Evolutionary conservation across 2,113 vertebrate species (phyloP).

Genomic region (Gadus macrocephalus): DNA sequence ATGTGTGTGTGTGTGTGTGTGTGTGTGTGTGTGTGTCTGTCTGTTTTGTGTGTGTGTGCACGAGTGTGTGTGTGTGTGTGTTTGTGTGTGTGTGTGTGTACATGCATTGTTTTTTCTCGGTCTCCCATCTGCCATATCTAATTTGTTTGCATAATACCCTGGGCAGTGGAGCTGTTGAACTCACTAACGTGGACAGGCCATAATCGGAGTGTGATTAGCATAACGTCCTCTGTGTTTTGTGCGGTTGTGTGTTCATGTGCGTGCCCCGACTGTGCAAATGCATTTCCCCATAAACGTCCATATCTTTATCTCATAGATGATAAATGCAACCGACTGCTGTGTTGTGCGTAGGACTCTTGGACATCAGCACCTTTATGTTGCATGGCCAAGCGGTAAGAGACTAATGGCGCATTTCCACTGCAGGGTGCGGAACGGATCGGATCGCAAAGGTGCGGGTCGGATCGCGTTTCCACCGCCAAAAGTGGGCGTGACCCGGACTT

Average conservation of each 20-base stretch:
- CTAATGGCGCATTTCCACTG: too few relatives aligned
- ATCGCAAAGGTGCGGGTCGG: too few relatives aligned
- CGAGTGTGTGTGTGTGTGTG: too few relatives aligned
- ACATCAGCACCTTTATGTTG: slow-evolving; percentile 46
- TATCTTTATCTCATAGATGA: neutral
- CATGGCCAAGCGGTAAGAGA: slow-evolving; percentile 50
- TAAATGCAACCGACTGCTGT: neutral
- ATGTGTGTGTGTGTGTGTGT: slow-evolving; percentile 10
- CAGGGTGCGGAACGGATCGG: too few relatives aligned
- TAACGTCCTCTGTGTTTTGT: slow-evolving; percentile 26
- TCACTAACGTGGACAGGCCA: slow-evolving; percentile 44
- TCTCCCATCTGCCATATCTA: slow-evolving; percentile 45
- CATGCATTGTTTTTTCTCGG: too few relatives aligned
- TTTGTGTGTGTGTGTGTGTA: too few relatives aligned
- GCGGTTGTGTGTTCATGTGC: neutral
- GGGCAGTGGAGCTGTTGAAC: slow-evolving; percentile 43
- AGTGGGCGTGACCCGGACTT: too few relatives aligned
- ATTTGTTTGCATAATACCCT: slow-evolving; percentile 50
- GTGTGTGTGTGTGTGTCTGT: too few relatives aligned
- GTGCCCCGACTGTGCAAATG: neutral
- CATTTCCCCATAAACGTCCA: too few relatives aligned
- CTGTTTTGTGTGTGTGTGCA: too few relatives aligned
- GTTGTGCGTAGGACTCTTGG: slow-evolving; percentile 18
- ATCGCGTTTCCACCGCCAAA: too few relatives aligned
- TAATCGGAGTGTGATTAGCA: slow-evolving; percentile 43